These are phyloP conservation scores for Chalcis sispes DNA, from an alignment of 2,888 invertebrate genomes.

Conservation along the genomic window DNA sequence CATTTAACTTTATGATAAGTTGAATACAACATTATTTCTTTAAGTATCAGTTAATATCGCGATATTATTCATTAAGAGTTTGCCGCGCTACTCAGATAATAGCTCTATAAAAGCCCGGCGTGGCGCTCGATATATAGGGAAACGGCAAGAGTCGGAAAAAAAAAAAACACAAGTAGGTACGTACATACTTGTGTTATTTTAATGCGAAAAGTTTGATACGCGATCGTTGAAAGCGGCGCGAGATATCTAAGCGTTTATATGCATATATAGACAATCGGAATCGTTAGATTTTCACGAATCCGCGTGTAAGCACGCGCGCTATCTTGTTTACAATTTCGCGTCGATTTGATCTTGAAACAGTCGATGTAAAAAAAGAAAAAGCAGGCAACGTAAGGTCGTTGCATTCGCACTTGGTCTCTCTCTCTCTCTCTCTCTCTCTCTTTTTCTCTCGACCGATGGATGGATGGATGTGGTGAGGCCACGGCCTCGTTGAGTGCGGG, in stretches of 20 bases:
- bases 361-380: constrained; percentile 65
- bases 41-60: constrained; percentile 56
- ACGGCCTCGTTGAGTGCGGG: constrained; percentile 41
- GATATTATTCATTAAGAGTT: constrained; percentile 55
- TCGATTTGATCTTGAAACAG: constrained; percentile 69
- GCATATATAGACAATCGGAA: too few species aligned
- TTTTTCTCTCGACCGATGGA: too few species aligned
- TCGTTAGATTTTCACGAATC: too few species aligned
- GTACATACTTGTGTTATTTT: too few species aligned
- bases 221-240: neutral
- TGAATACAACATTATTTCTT: constrained; percentile 55
- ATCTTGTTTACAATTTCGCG: too few species aligned
- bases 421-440: too few species aligned
- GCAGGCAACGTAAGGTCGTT: constrained; percentile 41
- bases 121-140: neutral
- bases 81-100: constrained; percentile 38
- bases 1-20: constrained; percentile 53
- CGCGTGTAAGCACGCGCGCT: too few species aligned
- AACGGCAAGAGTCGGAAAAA: neutral
- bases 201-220: too few species aligned
- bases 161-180: neutral
- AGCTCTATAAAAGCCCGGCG: constrained; percentile 41
- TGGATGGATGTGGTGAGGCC: constrained; percentile 54
- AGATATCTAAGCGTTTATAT: neutral
- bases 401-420: constrained; percentile 60